Evolutionary conservation across 2,113 vertebrate genomes (phyloP), one percentile per base, ranked within the genome.

Genomic region (Fregetta grallaria): DNA sequence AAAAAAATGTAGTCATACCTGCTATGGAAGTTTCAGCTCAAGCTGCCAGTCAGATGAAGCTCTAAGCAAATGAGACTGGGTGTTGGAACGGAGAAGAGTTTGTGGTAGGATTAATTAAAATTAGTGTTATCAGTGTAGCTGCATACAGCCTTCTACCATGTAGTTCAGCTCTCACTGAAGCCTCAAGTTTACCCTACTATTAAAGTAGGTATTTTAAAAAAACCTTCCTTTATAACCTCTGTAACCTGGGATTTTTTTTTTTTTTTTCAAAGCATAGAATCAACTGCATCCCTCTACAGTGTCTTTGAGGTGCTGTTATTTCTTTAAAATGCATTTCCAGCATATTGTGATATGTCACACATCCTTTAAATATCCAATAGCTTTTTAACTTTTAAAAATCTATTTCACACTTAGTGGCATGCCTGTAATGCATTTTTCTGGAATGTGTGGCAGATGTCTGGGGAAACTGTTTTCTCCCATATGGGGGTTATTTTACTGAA

Each of bases 381-480:
- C 91, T 94, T 96, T 94, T 96, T 94, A 88, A 95, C 86, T 95
- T 96, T 68, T 44, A 78, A 88, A 94, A 94, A 85, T 92, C 84
- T 86, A 88, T 91, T 96, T 96, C 91, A 88, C 96, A 95, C 88
- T 97, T 96, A 94, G 91, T 89, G 81, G 86, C 90, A 88, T 90
- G 92, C 86, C 90, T 95, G 91, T 91, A 91, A 94, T 90, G 68
- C 67, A 29, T 92, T 94, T 95, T 97, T 97, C 92, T 92, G 95
- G 91, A 95, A 96, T 50, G 75, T 92, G 94, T 93, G 91, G 81
- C 97, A 97, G 96, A 92, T 97, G 97, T 85, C 94, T 82, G 94
- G 81, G 87, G 95, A 98, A 97, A 95, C 92, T 92, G 78, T 95
- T 95, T 96, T 95, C 67, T 95, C 56, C 94, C 95, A 95, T 94